A percentile compares a stretch with the other conserved stretches of the same genome.
phyloP scores from a whole-genome alignment of 2,797 vertebrate species.

The Acanthornis magna region DNA sequence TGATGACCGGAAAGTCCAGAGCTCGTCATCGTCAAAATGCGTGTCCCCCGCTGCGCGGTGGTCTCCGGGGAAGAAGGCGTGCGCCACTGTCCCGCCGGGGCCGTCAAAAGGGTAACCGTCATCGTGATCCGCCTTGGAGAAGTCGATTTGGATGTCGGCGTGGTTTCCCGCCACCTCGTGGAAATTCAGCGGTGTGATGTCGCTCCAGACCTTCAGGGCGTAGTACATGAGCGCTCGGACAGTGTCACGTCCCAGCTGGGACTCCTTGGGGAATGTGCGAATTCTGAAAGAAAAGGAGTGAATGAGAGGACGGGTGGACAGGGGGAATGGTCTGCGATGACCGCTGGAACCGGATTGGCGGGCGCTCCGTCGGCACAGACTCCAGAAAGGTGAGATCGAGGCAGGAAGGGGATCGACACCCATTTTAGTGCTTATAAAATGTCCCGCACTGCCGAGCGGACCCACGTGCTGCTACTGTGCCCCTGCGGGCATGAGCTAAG shows the following conservation, averaged over 20 bases:
- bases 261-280: constrained; percentile 89
- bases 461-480: too few relatives aligned
- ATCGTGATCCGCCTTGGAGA: constrained; percentile 88
- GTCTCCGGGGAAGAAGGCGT: constrained; percentile 93
- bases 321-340: too few relatives aligned
- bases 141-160: constrained; percentile 96
- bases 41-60: constrained; percentile 87
- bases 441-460: too few relatives aligned
- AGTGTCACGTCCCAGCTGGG: constrained; percentile 88
- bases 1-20: constrained; percentile 94
- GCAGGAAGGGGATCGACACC: too few relatives aligned
- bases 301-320: too few relatives aligned
- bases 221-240: constrained; percentile 96
- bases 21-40: constrained; percentile 94
- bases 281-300: constrained; percentile 74
- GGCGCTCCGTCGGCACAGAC: too few relatives aligned
- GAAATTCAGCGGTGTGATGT: constrained; percentile 91
- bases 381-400: too few relatives aligned
- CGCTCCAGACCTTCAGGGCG: constrained; percentile 95
- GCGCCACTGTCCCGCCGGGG: constrained; percentile 91
- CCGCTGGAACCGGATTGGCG: too few relatives aligned
- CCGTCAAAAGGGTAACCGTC: constrained; percentile 94
- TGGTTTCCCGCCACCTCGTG: constrained; percentile 92
- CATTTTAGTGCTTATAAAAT: too few relatives aligned
- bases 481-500: too few relatives aligned